Percentiles rank a stretch among this genome's conserved stretches.
These are phyloP conservation scores for Drosophila melanica DNA, from an alignment of 1,140 invertebrate genomes.

Conservation along the genomic window DNA sequence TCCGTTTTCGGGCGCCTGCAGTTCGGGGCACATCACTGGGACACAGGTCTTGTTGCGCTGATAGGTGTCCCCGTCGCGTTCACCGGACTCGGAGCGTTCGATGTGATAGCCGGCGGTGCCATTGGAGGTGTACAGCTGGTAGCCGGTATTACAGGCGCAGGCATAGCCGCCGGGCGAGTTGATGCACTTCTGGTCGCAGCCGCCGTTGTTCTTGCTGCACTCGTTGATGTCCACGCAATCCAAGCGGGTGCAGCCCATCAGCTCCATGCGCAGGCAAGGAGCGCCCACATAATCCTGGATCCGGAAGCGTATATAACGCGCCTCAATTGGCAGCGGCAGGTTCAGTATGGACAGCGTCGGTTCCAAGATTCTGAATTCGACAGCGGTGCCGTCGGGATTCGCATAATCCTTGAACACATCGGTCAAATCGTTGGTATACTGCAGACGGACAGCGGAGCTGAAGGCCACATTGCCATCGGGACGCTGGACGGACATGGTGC, in stretches of 20 bases:
- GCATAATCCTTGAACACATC: constrained; percentile 95
- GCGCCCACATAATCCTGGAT: constrained; percentile 95
- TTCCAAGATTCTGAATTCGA: constrained; percentile 94
- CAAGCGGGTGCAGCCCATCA: constrained; percentile 96
- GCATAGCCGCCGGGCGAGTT: constrained; percentile 94
- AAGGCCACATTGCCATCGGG: constrained; percentile 92
- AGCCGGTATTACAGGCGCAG: constrained; percentile 96
- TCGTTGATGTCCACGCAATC: constrained; percentile 97
- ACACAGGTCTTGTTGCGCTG: constrained; percentile 98
- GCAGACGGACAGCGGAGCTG: constrained; percentile 93
- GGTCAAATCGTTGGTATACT: constrained; percentile 94
- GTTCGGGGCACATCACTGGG: constrained; percentile 93
- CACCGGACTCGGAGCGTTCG: constrained; percentile 92
- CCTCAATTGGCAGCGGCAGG: constrained; percentile 95
- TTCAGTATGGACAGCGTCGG: constrained; percentile 95
- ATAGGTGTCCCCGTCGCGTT: constrained; percentile 91
- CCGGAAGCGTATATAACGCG: constrained; percentile 93
- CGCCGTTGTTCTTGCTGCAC: constrained; percentile 94
- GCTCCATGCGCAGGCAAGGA: constrained; percentile 94
- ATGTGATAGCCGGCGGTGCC: constrained; percentile 96
- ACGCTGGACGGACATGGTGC: constrained; percentile 93
- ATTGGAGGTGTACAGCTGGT: constrained; percentile 94
- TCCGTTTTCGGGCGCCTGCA: constrained; percentile 95
- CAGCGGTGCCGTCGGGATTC: constrained; percentile 95
- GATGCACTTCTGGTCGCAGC: constrained; percentile 96